These are phyloP conservation scores for Plectropomus leopardus DNA, from an alignment of 2,113 vertebrate genomes.

Conservation along the genomic window DNA sequence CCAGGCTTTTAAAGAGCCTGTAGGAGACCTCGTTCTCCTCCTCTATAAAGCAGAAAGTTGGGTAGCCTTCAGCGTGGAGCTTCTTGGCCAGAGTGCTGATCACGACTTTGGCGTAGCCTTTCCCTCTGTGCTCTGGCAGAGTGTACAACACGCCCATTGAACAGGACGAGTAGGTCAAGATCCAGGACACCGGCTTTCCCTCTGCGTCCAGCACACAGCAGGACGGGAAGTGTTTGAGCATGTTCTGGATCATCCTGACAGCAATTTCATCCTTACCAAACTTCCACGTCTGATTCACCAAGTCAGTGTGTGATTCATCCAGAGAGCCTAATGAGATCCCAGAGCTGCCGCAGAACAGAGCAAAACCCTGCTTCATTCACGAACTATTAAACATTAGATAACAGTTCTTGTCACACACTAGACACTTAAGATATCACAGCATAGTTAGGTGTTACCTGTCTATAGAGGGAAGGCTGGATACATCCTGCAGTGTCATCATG, in stretches of 20 bases:
- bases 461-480: constrained; percentile 40
- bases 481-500: constrained; percentile 69
- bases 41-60: constrained; percentile 78
- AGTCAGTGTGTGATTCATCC: constrained; percentile 67
- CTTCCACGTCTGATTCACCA: constrained; percentile 78
- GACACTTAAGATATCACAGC: accelerated
- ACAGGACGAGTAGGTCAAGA: constrained; percentile 65
- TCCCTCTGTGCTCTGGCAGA: constrained; percentile 76
- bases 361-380: accelerated
- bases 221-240: constrained; percentile 75
- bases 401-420: neutral
- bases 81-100: constrained; percentile 70
- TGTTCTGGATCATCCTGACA: constrained; percentile 54
- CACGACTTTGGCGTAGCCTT: constrained; percentile 81
- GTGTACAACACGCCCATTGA: constrained; percentile 78
- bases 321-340: constrained; percentile 65
- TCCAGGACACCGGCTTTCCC: constrained; percentile 75
- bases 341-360: constrained; percentile 43
- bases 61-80: constrained; percentile 70
- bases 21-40: constrained; percentile 77
- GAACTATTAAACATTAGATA: neutral
- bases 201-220: constrained; percentile 74
- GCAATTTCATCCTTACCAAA: constrained; percentile 48
- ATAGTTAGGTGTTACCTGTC: constrained; percentile 59
- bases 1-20: constrained; percentile 78